Base-by-base conservation (phyloP, 2,797 vertebrate species). In the Neosalanx taihuensis region DNA sequence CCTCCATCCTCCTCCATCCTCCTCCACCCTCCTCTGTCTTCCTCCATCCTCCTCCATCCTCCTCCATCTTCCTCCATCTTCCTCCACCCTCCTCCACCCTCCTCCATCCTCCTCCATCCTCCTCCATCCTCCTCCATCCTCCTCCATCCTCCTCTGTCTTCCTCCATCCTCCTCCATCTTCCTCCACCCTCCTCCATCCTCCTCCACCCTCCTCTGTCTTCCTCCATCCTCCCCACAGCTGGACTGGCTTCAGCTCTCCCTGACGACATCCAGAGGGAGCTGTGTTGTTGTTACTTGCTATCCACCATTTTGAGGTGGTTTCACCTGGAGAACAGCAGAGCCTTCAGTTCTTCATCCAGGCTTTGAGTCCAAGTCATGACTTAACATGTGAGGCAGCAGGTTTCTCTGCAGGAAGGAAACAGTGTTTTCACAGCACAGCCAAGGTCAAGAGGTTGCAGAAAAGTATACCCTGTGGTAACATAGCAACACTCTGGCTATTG, bases 401-500 rank as follows among this genome's bases (percentile, higher is more conserved):
- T 73, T 79, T 33, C 18, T 20, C 15, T n/a, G 77, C 74, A 61
- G 81, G 79, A 76, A 82, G 64, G 64, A 79, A 53, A n/a, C 57
- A 23, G 30, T 46, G 58, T 60, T 69, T 41, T 20, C 56, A 29
- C 70, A 41, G 62, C 9, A 6, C 51, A 71, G 29, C n/a, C n/a
- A n/a, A 20, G 10, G 72, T 74, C 33, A 17, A 29, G 35, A 75
- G 57, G 67, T 71, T 23, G 51, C 66, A 31, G 6, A 81, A 75
- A 71, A 67, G 62, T 61, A 76, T 75, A 51, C 63, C 70, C 58
- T 6, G 30, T 60, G 70, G 74, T 78, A 64, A 72, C 79, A 1
- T 74, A 72, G 80, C 75, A 85, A 85, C 80, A 79, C 12, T 46
- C 41, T 33, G 79, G 74, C 80, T 78, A 76, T 73, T 74, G 67